Evolutionary conservation across 2,888 invertebrate genomes (phyloP), one percentile per base, ranked within the genome.

Genomic region (Plebejus argus): DNA sequence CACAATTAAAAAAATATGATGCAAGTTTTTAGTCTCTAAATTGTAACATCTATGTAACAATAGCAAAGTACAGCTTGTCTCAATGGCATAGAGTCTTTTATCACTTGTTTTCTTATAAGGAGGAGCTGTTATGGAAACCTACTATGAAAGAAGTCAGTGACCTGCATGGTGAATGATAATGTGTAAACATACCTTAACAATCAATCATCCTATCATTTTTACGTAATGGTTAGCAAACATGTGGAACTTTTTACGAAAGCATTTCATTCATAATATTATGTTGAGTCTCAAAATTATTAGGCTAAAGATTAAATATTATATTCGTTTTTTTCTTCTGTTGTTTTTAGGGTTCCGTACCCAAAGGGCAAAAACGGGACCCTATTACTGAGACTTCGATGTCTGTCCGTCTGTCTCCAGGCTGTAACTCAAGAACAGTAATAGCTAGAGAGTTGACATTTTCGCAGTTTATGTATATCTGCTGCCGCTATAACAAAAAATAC

Each of bases 111-210:
- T 49, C 12, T 45, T 23, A 74, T 76, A 39, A 75, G 79, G 79
- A 80, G 77, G 76, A 79, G 77, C 79, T 79, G 79, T 79, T 70
- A 81, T 83, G 83, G 82, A 85, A 83, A 83, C 80, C 77, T 81
- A 82, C 81, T 78, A 79, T 79, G 80, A 79, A 76, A 78, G 28
- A 75, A 80, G 85, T 82, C 85, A 81, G 79, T 83, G 84, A 84
- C 84, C 85, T 80, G 71, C 77, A 80, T 81, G 79, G 79, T 81
- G 78, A 80, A 72, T 79, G 80, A 81, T 83, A 82, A 82, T 72
- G 77, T 80, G 83, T 83, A 82, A 83, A 83, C 81, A 82, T 80
- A 80, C 76, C 78, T 78, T 79, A 80, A 78, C 82, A 81, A 83
- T 82, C 82, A 82, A 82, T 83, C 82, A 82, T 79, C 80, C 79